Percentiles rank a stretch among this genome's conserved stretches.
phyloP scores from a whole-genome alignment of 2,797 vertebrate genomes.

The Sorex maritimensis region DNA sequence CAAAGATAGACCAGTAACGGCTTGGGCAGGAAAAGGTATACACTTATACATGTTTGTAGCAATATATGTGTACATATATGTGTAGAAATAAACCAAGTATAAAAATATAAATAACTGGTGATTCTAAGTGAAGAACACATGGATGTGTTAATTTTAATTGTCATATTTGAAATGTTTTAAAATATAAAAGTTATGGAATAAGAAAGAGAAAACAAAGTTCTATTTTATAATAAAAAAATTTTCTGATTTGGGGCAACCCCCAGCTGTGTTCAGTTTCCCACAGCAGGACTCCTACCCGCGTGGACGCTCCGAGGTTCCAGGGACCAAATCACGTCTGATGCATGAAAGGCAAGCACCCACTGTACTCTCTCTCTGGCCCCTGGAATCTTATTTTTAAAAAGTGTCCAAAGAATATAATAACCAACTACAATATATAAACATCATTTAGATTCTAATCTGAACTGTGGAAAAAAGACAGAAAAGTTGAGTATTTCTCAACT shows the following conservation, averaged over 20 bases:
- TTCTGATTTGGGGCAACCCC: no score
- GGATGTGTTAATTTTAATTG: not conserved
- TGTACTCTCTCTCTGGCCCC: no score
- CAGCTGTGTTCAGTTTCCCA: no score
- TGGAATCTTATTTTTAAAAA: slow-evolving; percentile 17
- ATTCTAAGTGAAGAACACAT: not conserved
- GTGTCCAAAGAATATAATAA: slow-evolving; percentile 31
- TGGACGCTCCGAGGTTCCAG: no score
- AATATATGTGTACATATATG: not conserved
- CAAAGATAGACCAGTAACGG: no score
- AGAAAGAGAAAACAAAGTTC: not conserved
- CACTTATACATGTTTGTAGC: no score
- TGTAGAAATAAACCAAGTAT: not conserved
- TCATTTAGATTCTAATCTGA: slow-evolving; percentile 46
- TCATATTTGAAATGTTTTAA: slow-evolving; percentile 8
- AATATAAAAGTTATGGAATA: slow-evolving; percentile 24
- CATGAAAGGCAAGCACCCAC: no score
- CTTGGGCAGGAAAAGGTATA: no score
- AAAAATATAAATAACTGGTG: not conserved
- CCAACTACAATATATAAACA: slow-evolving; percentile 30
- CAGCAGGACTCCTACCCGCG: no score
- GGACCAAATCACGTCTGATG: no score
- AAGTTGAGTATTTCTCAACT: slow-evolving; percentile 40
- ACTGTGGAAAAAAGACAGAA: slow-evolving; percentile 29
- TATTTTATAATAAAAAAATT: not conserved